These are phyloP conservation scores for Muraenolepis orangiensis DNA, from an alignment of 2,797 vertebrate species.

Conservation along the genomic window DNA sequence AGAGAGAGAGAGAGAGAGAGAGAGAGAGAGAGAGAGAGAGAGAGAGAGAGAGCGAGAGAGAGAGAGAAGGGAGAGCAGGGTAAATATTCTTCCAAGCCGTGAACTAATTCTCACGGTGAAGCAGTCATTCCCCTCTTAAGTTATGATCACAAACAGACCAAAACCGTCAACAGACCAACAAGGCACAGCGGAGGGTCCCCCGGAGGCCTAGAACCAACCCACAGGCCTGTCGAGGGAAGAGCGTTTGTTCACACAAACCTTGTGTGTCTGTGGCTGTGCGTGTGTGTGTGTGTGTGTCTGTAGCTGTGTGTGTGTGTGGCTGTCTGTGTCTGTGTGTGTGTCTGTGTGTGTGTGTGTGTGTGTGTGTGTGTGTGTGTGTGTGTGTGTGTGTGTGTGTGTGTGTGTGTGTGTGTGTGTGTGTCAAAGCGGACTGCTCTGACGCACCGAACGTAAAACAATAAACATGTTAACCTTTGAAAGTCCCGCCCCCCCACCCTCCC, in stretches of 20 bases:
- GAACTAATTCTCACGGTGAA: conserved; percentile 28
- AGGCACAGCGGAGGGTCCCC: not conserved
- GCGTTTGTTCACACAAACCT: not conserved
- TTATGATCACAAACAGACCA: not conserved
- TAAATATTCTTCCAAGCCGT: conserved; percentile 42
- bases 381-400: not conserved
- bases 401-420: too few relatives aligned
- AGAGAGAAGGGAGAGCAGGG: conserved; percentile 22
- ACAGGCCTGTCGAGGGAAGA: too few relatives aligned
- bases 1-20: not conserved
- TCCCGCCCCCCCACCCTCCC: conserved; percentile 30
- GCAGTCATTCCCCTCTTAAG: conserved; percentile 4
- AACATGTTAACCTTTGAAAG: conserved; percentile 10
- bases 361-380: not conserved
- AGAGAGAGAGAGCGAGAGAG: not conserved
- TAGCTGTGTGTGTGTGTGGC: too few relatives aligned
- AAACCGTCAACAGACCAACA: not conserved
- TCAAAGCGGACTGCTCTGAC: not conserved
- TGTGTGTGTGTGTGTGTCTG: too few relatives aligned
- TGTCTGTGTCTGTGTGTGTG: not conserved
- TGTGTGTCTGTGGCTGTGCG: too few relatives aligned
- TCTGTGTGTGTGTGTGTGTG: not conserved
- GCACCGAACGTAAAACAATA: not conserved
- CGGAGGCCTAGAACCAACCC: not conserved
- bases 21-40: not conserved